A percentile compares a stretch with the other conserved stretches of the same genome.
phyloP scores from a whole-genome alignment of 2,113 vertebrate species.

The Dolichotis patagonum region DNA sequence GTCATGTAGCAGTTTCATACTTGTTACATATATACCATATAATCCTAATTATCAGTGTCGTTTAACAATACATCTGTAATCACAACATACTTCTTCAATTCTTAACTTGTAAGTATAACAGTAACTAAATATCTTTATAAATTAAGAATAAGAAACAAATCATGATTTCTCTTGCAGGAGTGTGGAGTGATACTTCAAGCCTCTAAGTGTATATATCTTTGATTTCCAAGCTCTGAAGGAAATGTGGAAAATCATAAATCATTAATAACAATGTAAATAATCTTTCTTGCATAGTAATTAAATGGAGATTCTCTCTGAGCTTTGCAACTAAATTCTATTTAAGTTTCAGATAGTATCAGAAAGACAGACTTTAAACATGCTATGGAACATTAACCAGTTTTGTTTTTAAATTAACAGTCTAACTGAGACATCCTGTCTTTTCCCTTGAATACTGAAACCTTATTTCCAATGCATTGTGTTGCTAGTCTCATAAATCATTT shows the following conservation, averaged over 20 bases:
- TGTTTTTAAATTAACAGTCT: not conserved
- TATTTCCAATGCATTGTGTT: not conserved
- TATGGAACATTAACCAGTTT: not conserved
- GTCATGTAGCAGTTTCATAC: too few species aligned
- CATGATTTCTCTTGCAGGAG: not conserved
- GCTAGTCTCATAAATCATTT: not conserved
- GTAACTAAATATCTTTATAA: not conserved
- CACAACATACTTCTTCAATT: not conserved
- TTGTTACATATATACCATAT: too few species aligned
- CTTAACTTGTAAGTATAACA: conserved; percentile 5
- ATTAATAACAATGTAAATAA: not conserved
- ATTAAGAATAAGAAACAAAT: not conserved
- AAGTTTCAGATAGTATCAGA: not conserved
- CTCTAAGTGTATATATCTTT: not conserved
- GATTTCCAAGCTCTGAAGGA: not conserved
- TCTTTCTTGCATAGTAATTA: not conserved
- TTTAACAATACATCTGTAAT: not conserved
- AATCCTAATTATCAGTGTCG: too few species aligned
- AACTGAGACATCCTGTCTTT: not conserved
- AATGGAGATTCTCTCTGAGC: not conserved
- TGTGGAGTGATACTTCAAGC: not conserved
- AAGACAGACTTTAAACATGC: not conserved
- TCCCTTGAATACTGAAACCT: not conserved
- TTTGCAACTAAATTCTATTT: not conserved
- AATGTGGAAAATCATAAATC: not conserved